Conservation (phyloP, 64 coral and sea anemone genomes). For the Hydrozoanthus tunicans region DNA sequence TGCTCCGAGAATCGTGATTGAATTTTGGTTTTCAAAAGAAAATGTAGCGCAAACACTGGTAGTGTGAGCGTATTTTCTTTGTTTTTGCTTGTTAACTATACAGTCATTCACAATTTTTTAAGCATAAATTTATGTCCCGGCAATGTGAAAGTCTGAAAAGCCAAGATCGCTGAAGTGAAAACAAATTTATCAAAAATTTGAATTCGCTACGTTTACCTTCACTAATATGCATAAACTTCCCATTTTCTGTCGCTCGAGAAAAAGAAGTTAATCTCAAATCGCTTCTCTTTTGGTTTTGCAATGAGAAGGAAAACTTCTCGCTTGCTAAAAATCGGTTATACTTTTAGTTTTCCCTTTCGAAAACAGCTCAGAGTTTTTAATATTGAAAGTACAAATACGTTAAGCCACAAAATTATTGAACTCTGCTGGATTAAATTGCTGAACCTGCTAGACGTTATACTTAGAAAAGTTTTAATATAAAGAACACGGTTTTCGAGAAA, state of each 20-base stretch:
- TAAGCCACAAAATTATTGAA: not conserved
- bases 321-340: too few species aligned
- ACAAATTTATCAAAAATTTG: conserved; percentile 12
- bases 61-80: not conserved
- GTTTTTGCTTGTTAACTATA: not conserved
- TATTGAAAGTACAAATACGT: too few species aligned
- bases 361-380: too few species aligned
- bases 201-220: not conserved
- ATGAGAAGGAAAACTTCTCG: not conserved
- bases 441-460: not conserved
- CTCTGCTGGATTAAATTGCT: not conserved
- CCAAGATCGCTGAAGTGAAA: not conserved
- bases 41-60: not conserved
- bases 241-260: not conserved
- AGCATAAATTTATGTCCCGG: conserved; percentile 12
- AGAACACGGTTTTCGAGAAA: not conserved
- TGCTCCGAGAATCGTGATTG: conserved; percentile 49
- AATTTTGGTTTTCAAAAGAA: conserved; percentile 30
- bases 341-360: too few species aligned
- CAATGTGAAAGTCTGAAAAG: not conserved
- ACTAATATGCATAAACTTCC: not conserved
- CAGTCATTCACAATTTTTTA: conserved; percentile 1
- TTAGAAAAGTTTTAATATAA: not conserved
- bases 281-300: not conserved
- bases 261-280: not conserved